A percentile compares a stretch with the other conserved stretches of the same genome.
Evolutionary conservation across 2,797 vertebrate genomes (phyloP).

Genomic region (Euthynnus affinis): DNA sequence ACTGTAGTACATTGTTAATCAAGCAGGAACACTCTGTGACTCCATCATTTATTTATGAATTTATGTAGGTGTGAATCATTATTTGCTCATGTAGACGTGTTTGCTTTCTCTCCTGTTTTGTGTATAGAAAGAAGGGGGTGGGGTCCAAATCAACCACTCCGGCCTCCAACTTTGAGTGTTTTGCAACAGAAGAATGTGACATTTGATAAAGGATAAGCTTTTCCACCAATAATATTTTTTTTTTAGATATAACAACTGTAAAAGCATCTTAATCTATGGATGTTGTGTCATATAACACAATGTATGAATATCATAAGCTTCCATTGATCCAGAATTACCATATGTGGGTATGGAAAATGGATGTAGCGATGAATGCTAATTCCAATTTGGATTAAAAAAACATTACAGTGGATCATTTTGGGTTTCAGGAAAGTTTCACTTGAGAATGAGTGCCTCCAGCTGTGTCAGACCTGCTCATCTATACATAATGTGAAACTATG

Average conservation of each 20-base stretch:
- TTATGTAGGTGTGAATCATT: not conserved
- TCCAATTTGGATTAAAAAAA: conserved; percentile 21
- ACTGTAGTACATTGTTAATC: not conserved
- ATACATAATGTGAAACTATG: conserved; percentile 29
- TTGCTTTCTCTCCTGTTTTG: not conserved
- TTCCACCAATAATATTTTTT: not conserved
- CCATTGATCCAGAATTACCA: conserved; percentile 6
- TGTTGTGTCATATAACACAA: not conserved
- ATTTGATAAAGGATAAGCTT: not conserved
- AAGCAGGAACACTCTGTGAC: not conserved
- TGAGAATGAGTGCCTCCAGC: conserved; percentile 31
- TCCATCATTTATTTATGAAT: not conserved
- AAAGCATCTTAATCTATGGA: conserved; percentile 7
- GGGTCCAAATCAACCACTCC: not conserved
- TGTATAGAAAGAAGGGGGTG: not conserved
- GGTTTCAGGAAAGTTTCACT: conserved; percentile 30
- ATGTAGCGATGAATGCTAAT: conserved; percentile 25
- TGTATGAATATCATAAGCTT: not conserved
- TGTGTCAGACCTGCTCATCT: conserved; percentile 27
- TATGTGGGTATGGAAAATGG: not conserved
- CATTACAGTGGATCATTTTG: conserved; percentile 21
- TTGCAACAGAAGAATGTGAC: conserved; percentile 7
- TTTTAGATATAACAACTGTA: not conserved
- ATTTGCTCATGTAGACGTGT: not conserved
- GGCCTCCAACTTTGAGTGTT: conserved; percentile 1